Evolutionary conservation across 2,888 invertebrate genomes (phyloP), one percentile per base, ranked within the genome.

Genomic region (Disparrhopalites patrizii): DNA sequence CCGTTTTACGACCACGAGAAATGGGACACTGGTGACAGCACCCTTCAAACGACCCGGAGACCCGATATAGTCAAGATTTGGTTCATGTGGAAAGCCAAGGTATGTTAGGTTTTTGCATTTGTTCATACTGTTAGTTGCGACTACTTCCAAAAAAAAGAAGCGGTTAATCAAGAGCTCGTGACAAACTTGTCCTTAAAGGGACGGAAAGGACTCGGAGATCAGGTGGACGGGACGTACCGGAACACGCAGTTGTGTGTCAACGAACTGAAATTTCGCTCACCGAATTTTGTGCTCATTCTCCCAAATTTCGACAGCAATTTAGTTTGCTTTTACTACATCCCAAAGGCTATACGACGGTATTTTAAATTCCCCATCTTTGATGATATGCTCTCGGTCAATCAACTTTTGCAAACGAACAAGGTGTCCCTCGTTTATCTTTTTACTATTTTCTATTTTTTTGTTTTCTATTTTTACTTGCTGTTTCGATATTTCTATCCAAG

Each of bases 1-100:
- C 54, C 63, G 1, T 54, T 63, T 23, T 63, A 63, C 30, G 56
- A 63, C 30, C 47, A 52, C 13, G 23, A 15, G 1, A 40, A 47
- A 31, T 63, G 55, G 55, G 63, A 63, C 31, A 63, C 25, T 23
- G 63, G 63, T 10, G 63, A 63, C n/a, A 43, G 15, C 2, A 63
- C 63, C 3, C 3, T 63, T 18, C 47, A 63, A 28, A 40, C 27
- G 2, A 38, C 27, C 10, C 1, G 60, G 23, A 36, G n/a, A 62
- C 62, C 15, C 50, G 67, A 20, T 40, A 51, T 62, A 30, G 15
- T 67, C 13, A 67, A 67, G 25, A 38, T 67, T 54, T 67, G 67
- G 62, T 30, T 67, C 40, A 30, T 58, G 30, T 67, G 67, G 67
- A 67, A 67, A 54, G 67, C 58, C 10, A 65, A 65, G 38, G 65